Conservation (phyloP, 2,888 invertebrate species). For the Strigamia maritima region DNA sequence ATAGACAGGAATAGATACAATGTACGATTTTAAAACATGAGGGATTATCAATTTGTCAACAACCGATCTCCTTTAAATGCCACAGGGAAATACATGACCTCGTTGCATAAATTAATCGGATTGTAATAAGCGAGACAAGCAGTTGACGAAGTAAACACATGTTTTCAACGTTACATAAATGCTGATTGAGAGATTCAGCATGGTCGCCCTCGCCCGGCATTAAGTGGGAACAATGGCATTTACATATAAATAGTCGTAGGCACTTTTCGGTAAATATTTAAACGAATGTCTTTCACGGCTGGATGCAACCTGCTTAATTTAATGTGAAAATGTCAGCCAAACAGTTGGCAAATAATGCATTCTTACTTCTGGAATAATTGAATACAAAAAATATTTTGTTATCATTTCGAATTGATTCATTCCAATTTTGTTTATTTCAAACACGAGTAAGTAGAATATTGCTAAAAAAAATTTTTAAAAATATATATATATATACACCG, state of each 20-base stretch:
- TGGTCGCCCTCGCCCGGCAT: background rate
- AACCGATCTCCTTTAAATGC: background rate
- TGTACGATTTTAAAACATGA: background rate
- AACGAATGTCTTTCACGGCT: background rate
- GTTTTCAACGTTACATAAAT: background rate
- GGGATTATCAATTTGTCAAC: background rate
- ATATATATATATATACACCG: too few relatives aligned
- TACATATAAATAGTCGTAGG: background rate
- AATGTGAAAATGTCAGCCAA: background rate
- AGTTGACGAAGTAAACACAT: background rate
- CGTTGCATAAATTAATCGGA: constrained; percentile 13
- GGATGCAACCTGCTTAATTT: background rate
- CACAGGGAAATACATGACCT: background rate
- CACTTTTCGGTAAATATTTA: constrained; percentile 12
- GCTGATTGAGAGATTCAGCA: background rate
- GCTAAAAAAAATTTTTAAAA: background rate
- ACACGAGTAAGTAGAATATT: background rate
- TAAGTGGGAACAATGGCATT: background rate
- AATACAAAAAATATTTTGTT: background rate
- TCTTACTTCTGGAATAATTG: background rate
- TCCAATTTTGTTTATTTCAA: constrained; percentile 18
- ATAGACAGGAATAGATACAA: background rate
- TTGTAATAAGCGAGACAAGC: background rate
- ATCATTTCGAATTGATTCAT: background rate
- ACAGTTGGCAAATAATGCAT: background rate